Evolutionary conservation across 2,888 invertebrate species (phyloP).

Genomic region (Craniophora ligustri): DNA sequence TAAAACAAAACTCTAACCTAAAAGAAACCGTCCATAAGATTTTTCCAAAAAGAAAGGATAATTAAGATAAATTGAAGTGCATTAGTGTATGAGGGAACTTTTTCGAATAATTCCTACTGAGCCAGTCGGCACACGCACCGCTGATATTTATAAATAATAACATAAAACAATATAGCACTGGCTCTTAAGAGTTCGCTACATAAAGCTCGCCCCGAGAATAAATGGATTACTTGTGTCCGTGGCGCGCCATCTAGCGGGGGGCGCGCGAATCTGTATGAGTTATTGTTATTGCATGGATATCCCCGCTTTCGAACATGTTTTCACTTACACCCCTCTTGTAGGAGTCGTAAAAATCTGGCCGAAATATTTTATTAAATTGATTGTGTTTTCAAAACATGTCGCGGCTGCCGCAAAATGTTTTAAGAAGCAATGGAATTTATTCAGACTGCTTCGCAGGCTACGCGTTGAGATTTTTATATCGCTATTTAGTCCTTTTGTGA

Average conservation of each 20-base stretch:
- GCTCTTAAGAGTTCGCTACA: conserved; percentile 84
- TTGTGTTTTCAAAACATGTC: conserved; percentile 70
- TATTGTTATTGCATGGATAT: conserved; percentile 87
- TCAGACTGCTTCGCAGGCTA: conserved; percentile 30
- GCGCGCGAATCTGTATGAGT: conserved; percentile 80
- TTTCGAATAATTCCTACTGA: conserved; percentile 66
- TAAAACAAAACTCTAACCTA: no score
- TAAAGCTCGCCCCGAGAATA: conserved; percentile 87
- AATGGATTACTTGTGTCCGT: conserved; percentile 88
- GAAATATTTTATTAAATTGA: conserved; percentile 81
- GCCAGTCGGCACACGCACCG: conserved; percentile 66
- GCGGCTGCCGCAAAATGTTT: conserved; percentile 54
- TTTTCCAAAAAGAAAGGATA: conserved; percentile 42
- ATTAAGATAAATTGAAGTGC: conserved; percentile 51
- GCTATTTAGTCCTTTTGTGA: conserved; percentile 30
- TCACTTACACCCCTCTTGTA: conserved; percentile 86
- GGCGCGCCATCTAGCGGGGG: conserved; percentile 86
- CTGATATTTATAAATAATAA: conserved; percentile 85
- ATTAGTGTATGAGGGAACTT: conserved; percentile 37
- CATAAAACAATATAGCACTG: conserved; percentile 83
- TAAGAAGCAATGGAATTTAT: conserved; percentile 39
- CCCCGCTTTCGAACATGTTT: conserved; percentile 84
- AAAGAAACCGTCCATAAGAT: no score
- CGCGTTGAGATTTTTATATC: conserved; percentile 39
- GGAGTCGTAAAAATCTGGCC: conserved; percentile 82